A percentile compares a stretch with the other conserved stretches of the same genome.
Evolutionary conservation across 2,888 invertebrate species (phyloP).

Genomic region (Ornithoptera priamus): DNA sequence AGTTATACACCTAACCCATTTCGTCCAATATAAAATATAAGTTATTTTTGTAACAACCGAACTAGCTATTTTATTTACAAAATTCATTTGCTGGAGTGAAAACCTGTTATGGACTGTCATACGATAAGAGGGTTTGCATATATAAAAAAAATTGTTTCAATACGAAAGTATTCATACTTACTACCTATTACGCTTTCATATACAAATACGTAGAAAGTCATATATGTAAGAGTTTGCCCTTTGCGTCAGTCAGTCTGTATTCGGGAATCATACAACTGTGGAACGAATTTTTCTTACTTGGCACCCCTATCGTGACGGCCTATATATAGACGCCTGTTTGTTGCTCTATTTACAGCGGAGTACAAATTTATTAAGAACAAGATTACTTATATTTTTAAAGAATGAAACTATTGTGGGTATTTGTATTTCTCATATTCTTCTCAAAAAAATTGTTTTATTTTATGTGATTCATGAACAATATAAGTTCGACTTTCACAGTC

Average conservation of each 20-base stretch:
- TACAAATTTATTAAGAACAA: background rate
- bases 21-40: too few species aligned
- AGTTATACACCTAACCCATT: too few species aligned
- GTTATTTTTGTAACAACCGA: too few species aligned
- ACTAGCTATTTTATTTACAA: background rate
- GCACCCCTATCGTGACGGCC: constrained; percentile 19
- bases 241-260: constrained; percentile 60
- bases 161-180: constrained; percentile 4
- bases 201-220: background rate
- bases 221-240: constrained; percentile 10
- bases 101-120: background rate
- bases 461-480: too few species aligned
- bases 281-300: constrained; percentile 17
- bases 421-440: too few species aligned
- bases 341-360: constrained; percentile 6
- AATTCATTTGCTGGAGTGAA: background rate
- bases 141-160: background rate
- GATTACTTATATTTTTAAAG: background rate
- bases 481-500: too few species aligned
- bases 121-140: constrained; percentile 1
- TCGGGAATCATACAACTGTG: constrained; percentile 13
- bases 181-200: constrained; percentile 6
- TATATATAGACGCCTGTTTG: constrained; percentile 11
- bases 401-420: too few species aligned
- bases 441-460: too few species aligned